These are phyloP conservation scores for Serripes groenlandicus DNA, from an alignment of 2,888 invertebrate species.

Conservation along the genomic window DNA sequence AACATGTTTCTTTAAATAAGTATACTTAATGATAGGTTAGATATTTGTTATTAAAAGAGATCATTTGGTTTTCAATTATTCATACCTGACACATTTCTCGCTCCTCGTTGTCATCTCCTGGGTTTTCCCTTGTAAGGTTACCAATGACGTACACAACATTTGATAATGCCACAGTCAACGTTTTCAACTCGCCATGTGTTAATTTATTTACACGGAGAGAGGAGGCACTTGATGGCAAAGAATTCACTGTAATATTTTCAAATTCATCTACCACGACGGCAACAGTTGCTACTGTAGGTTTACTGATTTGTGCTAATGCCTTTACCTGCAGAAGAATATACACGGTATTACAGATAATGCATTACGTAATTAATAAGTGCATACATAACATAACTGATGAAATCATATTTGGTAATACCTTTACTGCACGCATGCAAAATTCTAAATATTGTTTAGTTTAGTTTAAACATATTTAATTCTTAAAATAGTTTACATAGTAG, in stretches of 20 bases:
- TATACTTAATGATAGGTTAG: no score
- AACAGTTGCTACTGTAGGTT: neutral
- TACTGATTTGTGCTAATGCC: neutral
- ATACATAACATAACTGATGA: no score
- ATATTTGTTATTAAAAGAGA: no score
- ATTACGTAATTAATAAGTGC: no score
- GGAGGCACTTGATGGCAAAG: neutral
- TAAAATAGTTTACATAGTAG: no score
- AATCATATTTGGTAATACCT: no score
- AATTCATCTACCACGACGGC: neutral
- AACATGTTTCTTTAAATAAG: no score
- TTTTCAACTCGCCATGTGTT: slow-evolving; percentile 9
- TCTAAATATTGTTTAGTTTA: no score
- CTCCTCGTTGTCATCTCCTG: neutral
- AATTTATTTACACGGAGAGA: neutral
- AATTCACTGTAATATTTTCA: neutral
- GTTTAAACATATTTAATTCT: no score
- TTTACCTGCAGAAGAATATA: slow-evolving; percentile 1
- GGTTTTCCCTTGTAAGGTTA: neutral
- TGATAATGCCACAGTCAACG: neutral
- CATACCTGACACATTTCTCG: neutral
- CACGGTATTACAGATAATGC: no score
- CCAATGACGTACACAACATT: neutral
- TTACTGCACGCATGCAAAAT: no score
- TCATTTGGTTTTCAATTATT: no score